Evolutionary conservation across 2,797 vertebrate genomes (phyloP).

Genomic region (Phoebastria nigripes): DNA sequence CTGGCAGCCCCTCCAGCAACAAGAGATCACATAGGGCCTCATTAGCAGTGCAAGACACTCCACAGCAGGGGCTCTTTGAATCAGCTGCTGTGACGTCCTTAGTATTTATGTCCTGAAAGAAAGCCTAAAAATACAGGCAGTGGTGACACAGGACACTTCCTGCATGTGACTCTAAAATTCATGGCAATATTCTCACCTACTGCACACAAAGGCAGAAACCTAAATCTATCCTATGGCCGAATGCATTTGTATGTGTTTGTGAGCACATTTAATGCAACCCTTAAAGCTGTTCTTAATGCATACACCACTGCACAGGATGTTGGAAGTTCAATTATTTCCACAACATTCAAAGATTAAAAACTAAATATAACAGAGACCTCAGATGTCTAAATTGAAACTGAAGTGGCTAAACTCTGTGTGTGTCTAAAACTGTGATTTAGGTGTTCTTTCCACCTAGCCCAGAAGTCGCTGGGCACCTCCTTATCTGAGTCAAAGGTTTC

Average conservation of each 20-base stretch:
- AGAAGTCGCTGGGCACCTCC: background rate
- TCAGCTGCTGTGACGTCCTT: background rate
- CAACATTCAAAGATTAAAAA: background rate
- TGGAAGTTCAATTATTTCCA: background rate
- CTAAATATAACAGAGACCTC: background rate
- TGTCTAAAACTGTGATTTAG: background rate
- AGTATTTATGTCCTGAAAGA: background rate
- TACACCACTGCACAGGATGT: background rate
- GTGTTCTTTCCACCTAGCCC: background rate
- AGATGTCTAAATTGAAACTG: background rate
- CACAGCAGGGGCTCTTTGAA: background rate
- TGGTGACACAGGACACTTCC: background rate
- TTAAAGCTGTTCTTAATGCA: background rate
- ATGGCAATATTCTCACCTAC: background rate
- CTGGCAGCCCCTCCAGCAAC: background rate
- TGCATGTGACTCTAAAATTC: background rate
- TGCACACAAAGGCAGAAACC: background rate
- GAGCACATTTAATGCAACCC: background rate
- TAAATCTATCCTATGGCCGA: background rate
- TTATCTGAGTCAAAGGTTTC: background rate
- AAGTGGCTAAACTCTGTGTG: background rate
- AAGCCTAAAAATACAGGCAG: background rate
- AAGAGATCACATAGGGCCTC: constrained; percentile 1
- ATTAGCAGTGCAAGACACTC: background rate
- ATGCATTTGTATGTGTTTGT: background rate